Base-by-base conservation (phyloP, 2,888 invertebrate genomes). In the Pardosa pseudoannulata region DNA sequence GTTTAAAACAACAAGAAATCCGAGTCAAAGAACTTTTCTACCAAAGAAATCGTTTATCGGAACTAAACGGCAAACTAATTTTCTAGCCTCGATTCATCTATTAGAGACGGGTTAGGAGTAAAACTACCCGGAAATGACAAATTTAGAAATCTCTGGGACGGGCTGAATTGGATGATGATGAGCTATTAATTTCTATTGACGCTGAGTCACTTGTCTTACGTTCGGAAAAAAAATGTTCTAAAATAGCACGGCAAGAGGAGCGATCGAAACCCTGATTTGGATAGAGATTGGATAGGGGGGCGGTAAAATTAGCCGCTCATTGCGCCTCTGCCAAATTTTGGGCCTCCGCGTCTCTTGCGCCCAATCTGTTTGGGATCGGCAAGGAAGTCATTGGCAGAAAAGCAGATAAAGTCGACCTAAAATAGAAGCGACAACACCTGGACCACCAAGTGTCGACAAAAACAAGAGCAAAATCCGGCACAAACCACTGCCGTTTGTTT, bases 261-360 rank as follows among this genome's bases (percentile, higher is more conserved):
- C 46, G 65, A 83, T 83, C 71, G 82, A 76, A 76, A 75, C 65
- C 67, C 76, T 71, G 39, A 83, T 82, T 70, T 82, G 75, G 67
- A 39, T 70, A 64, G 56, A 72, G 75, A 82, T 72, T 72, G 70
- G 71, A 76, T 83, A 56, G 62, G 70, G 74, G 70, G 75, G 39
- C 31, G 76, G 82, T 83, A 83, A 83, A 83, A 83, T 83, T 83
- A 83, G 82, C 82, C 64, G 76, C 70, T 74, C 27, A 79, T 71
- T 56, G 81, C 32, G 19, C 16, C n/a, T 16, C 28, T 82, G 81
- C 81, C 81, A 82, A 82, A 62, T 68, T 74, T 74, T 74, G 56
- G 16, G 1, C 56, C 46, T 7, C 50, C 31, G 28, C 23, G 6
- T 36, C 36, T 27, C 56, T 19, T 39, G 28, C 56, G 1, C 56